A percentile compares a stretch with the other conserved stretches of the same genome.
These are phyloP conservation scores for Ciconia stormi DNA, from an alignment of 2,113 vertebrate genomes.

Conservation along the genomic window DNA sequence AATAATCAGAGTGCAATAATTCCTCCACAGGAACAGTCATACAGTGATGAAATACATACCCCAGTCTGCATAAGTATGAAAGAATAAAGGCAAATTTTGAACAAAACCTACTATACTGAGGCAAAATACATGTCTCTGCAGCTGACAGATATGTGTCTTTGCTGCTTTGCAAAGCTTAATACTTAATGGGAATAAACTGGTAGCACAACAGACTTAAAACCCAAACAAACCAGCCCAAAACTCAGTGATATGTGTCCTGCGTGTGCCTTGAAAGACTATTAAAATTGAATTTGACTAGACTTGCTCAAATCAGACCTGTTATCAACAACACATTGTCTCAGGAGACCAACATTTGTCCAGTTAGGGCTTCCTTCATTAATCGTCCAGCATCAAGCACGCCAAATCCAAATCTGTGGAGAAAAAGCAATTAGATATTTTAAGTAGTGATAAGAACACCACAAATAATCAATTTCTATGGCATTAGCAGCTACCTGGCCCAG, in stretches of 20 bases:
- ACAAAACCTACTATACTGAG: not conserved
- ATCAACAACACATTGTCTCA: constrained; percentile 55
- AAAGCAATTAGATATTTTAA: constrained; percentile 78
- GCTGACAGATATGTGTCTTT: not conserved
- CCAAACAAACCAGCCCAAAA: not conserved
- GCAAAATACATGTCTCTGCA: not conserved
- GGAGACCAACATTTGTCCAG: constrained; percentile 61
- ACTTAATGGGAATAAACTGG: not conserved
- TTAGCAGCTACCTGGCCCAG: constrained; percentile 65
- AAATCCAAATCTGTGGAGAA: constrained; percentile 66
- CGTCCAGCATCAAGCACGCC: constrained; percentile 53
- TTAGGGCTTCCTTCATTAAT: constrained; percentile 66
- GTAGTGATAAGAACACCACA: constrained; percentile 74
- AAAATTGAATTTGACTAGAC: constrained; percentile 62
- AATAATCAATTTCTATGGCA: constrained; percentile 73
- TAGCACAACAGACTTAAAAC: not conserved
- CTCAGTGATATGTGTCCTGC: not conserved
- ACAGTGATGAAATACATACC: not conserved
- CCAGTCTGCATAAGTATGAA: not conserved
- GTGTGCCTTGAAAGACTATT: constrained; percentile 36
- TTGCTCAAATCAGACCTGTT: constrained; percentile 53
- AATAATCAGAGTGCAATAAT: constrained; percentile 44
- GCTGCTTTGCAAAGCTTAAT: not conserved
- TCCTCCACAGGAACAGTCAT: not conserved
- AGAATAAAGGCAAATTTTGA: not conserved